Conservation (phyloP, 2,888 invertebrate genomes). For the Dyspetes luteomarginatus region DNA sequence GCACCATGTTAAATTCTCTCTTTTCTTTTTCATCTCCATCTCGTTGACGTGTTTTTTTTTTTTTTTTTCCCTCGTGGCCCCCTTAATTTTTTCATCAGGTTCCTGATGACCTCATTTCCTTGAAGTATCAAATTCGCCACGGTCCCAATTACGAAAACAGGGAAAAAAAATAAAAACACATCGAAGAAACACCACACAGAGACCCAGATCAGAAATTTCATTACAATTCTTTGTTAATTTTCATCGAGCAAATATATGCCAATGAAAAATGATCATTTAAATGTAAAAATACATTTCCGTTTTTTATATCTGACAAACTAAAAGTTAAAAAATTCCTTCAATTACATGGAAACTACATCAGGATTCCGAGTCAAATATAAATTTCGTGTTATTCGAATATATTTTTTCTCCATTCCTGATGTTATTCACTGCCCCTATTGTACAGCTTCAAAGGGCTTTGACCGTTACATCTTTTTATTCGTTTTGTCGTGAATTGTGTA, state of each 20-base stretch:
- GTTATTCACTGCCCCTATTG: neutral
- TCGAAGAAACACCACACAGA: neutral
- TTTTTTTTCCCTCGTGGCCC: conserved; percentile 33
- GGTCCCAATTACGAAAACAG: conserved; percentile 28
- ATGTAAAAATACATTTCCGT: neutral
- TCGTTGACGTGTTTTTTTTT: conserved; percentile 32
- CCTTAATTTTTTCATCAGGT: conserved; percentile 28
- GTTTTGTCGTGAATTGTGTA: neutral
- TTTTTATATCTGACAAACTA: no score
- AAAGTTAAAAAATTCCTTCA: no score
- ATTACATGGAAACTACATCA: no score
- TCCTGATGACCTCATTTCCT: conserved; percentile 62
- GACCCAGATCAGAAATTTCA: conserved; percentile 13
- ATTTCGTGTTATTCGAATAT: neutral
- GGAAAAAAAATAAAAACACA: neutral
- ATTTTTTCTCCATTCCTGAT: neutral
- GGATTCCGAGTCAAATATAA: no score
- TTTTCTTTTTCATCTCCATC: conserved; percentile 35
- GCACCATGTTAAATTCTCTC: conserved; percentile 52
- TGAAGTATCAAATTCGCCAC: conserved; percentile 57
- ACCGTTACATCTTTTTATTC: conserved; percentile 24
- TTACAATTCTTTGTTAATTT: conserved; percentile 49
- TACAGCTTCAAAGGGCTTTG: neutral
- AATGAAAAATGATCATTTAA: neutral
- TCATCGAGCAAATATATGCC: conserved; percentile 1